Evolutionary conservation across 1,140 invertebrate species (phyloP), one percentile per base, ranked within the genome.

Genomic region (Meteorus sp.): DNA sequence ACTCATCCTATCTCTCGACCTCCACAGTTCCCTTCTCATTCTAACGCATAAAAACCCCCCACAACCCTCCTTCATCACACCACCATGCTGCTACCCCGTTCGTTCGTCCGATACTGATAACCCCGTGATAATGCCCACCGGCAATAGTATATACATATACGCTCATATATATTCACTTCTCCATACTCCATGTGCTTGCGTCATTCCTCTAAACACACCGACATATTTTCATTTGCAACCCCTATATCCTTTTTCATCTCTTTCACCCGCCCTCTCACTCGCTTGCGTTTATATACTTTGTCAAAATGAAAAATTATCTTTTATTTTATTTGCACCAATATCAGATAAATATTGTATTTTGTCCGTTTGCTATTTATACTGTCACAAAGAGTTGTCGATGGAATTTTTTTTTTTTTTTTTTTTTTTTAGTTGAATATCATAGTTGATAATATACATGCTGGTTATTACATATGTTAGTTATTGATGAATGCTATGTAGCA

Each of bases 71-170:
- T 35, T 11, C 43, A 19, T 47, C 57, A 13, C 43, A 37, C 45
- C 33, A 43, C 41, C 19, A 23, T 35, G 39, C 58, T 56, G 44
- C 44, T 51, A 31, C 44, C 47, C 35, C 60, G 43, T n/a, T n/a
- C n/a, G 51, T 59, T 65, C 47, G 41, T 61, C 37, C 43, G 47
- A 59, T 48, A 60, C 62, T 61, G 70, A 75, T 75, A 74, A 73
- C 71, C 70, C 65, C 67, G n/a, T 50, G 71, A 74, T 75, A 74
- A 72, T 75, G 67, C 66, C 67, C 55, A 59, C 57, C 45, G 29
- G 22, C 51, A 8, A 23, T 22, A 45, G 11, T 23, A 23, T n/a
- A n/a, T n/a, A n/a, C n/a, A n/a, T n/a, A n/a, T n/a, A n/a, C n/a
- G n/a, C n/a, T n/a, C n/a, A n/a, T n/a, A n/a, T n/a, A n/a, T n/a